Base-by-base conservation (phyloP, 2,797 vertebrate genomes). In the Eulemur rubriventer region DNA sequence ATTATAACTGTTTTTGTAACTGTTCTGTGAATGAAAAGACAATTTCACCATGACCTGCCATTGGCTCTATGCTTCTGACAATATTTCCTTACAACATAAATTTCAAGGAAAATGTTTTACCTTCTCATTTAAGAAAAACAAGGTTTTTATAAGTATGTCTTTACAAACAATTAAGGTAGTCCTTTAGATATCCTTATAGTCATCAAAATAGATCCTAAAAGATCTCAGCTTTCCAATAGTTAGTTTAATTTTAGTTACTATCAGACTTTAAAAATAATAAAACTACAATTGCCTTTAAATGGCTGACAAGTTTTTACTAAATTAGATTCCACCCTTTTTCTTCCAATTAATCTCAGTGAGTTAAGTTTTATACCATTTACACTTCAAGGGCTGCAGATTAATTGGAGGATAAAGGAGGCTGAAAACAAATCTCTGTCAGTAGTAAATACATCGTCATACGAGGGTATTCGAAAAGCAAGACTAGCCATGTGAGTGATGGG, bases 191-290 rank as follows among this genome's bases (percentile, higher is more conserved):
- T 67, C 38, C n/a, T 89, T 83, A 82, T 46, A 72, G 13, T 76
- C 38, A 89, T 81, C 43, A 97, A 89, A 93, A 90, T 22, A 65
- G n/a, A 97, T 89, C 30, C 75, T 52, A 26, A 83, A 96, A 91
- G 75, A 89, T 17, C 4, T 33, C 57, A 28, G 28, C 82, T 95
- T 89, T 35, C 79, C 30, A 96, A 59, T 6, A 95, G 63, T 28
- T 95, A 83, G 70, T 82, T 91, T 94, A 95, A 95, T 84, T 67
- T 93, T n/a, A 96, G 13, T 83, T 91, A 73, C 52, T 80, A 48
- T 50, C 91, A 59, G n/a, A 76, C 28, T 96, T 96, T 81, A 73
- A 94, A 95, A 97, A 85, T 43, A 85, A 91, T 63, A 96, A 94
- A 96, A 93, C 14, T 75, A 69, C 7, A 86, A 61, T 86, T 95